These are phyloP conservation scores for Sminthopsis crassicaudata DNA, from an alignment of 2,113 vertebrate species.

Conservation along the genomic window DNA sequence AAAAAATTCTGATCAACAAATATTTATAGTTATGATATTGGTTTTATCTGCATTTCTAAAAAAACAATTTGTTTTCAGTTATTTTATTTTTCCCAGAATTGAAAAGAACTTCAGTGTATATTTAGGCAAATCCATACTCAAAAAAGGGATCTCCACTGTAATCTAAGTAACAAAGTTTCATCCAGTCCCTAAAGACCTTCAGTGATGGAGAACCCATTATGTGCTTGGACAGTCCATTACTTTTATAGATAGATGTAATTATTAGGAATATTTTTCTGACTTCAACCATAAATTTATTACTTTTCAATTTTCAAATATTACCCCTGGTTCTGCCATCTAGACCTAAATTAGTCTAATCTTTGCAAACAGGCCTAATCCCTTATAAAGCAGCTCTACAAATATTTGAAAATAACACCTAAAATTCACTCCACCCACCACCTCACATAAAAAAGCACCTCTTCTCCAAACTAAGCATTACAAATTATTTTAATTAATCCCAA, in stretches of 20 bases:
- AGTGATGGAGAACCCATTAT: neutral
- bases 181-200: neutral
- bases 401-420: neutral
- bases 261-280: neutral
- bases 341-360: neutral
- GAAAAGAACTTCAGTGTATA: neutral
- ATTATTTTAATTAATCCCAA: neutral
- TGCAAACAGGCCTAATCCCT: neutral
- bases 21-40: neutral
- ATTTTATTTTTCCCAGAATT: neutral
- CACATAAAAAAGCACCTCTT: neutral
- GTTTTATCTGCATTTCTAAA: neutral
- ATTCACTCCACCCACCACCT: no score
- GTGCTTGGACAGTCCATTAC: neutral
- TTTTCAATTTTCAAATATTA: neutral
- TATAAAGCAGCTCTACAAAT: neutral
- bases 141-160: neutral
- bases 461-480: neutral
- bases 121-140: neutral
- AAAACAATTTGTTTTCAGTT: neutral
- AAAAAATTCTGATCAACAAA: neutral
- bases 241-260: neutral
- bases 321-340: neutral
- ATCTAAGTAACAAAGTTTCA: neutral
- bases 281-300: neutral